Conservation (phyloP, 2,888 invertebrate species). For the Leptopilina syphax region DNA sequence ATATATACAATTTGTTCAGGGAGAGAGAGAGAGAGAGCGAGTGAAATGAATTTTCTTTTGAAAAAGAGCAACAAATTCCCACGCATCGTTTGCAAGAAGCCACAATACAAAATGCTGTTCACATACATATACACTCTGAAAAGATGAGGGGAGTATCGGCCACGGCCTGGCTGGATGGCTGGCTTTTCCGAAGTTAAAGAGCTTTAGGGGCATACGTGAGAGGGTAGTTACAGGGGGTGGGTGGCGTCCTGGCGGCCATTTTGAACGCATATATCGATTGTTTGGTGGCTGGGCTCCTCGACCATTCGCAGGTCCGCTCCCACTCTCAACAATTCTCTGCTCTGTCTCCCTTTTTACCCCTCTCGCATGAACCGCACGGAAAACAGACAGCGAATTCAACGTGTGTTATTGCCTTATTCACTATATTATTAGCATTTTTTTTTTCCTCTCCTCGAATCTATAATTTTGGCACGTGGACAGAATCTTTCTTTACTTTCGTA, state of each 20-base stretch:
- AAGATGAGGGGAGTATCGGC: constrained; percentile 55
- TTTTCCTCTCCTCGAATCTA: background rate
- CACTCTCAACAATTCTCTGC: constrained; percentile 48
- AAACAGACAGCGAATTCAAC: constrained; percentile 44
- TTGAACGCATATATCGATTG: constrained; percentile 78
- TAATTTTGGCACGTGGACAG: constrained; percentile 56
- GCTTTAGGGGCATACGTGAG: constrained; percentile 74
- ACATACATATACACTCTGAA: constrained; percentile 41
- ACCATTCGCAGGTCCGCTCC: constrained; percentile 71
- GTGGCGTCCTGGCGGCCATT: constrained; percentile 77
- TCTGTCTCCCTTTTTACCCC: constrained; percentile 46
- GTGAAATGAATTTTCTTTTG: constrained; percentile 60
- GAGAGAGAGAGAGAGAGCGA: too few species aligned
- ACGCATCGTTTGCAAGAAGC: constrained; percentile 39
- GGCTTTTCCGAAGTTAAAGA: constrained; percentile 73
- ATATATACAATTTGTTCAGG: constrained; percentile 49
- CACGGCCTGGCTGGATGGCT: constrained; percentile 62
- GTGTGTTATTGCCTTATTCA: constrained; percentile 26
- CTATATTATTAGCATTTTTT: background rate
- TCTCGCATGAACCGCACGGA: constrained; percentile 39
- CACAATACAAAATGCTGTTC: constrained; percentile 45
- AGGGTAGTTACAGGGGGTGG: constrained; percentile 67
- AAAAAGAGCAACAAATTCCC: constrained; percentile 52
- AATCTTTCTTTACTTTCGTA: constrained; percentile 38
- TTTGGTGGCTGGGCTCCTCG: constrained; percentile 76